Evolutionary conservation across 1,140 invertebrate genomes (phyloP).

Genomic region (Solenopsis fugax): DNA sequence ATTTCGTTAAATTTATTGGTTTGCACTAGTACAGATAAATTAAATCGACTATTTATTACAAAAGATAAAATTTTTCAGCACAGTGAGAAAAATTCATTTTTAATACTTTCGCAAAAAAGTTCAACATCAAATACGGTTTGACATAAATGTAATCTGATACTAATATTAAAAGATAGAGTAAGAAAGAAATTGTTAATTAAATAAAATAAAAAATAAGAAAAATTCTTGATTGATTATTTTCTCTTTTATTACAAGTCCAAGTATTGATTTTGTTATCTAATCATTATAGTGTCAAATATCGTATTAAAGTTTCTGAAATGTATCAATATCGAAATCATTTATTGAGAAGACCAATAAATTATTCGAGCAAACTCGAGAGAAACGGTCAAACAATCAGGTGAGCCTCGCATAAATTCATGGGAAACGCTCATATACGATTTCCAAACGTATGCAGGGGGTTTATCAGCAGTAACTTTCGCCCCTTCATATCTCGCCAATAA

Average conservation of each 20-base stretch:
- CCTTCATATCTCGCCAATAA: slow-evolving; percentile 84
- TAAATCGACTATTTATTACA: neutral
- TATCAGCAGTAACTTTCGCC: slow-evolving; percentile 83
- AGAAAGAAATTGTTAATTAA: neutral
- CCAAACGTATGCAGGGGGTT: slow-evolving; percentile 73
- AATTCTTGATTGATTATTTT: neutral
- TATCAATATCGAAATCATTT: slow-evolving; percentile 4
- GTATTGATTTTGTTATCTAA: neutral
- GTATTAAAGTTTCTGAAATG: neutral
- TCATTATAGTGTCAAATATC: neutral
- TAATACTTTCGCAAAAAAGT: neutral
- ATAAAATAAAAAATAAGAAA: neutral
- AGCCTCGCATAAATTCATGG: slow-evolving; percentile 66
- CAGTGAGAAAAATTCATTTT: neutral
- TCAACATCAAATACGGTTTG: neutral
- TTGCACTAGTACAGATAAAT: slow-evolving; percentile 7
- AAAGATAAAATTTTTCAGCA: slow-evolving; percentile 1
- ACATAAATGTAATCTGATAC: slow-evolving; percentile 9
- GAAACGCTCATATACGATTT: slow-evolving; percentile 50
- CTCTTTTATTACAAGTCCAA: neutral
- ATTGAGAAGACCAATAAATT: neutral
- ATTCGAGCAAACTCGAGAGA: neutral
- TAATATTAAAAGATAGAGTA: neutral
- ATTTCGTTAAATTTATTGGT: slow-evolving; percentile 3
- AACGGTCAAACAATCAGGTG: slow-evolving; percentile 22